Percentiles rank a stretch among this genome's conserved stretches.
Evolutionary conservation across 2,797 vertebrate genomes (phyloP).

Genomic region (Karalla daura): DNA sequence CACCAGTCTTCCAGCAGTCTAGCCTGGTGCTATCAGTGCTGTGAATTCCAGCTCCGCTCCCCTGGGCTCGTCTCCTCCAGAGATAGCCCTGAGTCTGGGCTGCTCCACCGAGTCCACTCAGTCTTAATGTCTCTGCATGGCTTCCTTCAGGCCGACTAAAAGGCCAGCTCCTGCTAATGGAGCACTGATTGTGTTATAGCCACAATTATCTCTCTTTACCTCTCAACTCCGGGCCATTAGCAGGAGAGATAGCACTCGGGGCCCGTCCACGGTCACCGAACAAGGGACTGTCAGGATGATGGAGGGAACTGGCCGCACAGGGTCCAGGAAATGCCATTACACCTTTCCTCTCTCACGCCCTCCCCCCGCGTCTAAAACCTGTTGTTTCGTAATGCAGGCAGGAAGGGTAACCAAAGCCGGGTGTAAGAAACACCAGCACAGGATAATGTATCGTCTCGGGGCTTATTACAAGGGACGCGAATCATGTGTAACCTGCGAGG

Average conservation of each 20-base stretch:
- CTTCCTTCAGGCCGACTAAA: conserved; percentile 52
- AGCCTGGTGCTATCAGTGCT: conserved; percentile 17
- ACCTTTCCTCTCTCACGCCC: conserved; percentile 25
- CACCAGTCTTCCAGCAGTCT: conserved; percentile 37
- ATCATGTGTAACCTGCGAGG: conserved; percentile 29
- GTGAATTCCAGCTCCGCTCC: conserved; percentile 41
- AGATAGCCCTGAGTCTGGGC: conserved; percentile 45
- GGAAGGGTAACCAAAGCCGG: conserved; percentile 35
- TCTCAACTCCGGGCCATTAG: conserved; percentile 74
- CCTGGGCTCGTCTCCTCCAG: conserved; percentile 33
- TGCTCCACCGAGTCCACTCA: conserved; percentile 38
- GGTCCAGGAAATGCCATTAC: conserved; percentile 69
- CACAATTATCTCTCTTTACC: conserved; percentile 76
- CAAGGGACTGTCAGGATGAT: conserved; percentile 70
- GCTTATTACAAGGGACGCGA: conserved; percentile 13
- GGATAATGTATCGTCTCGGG: conserved; percentile 19
- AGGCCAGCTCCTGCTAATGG: conserved; percentile 71
- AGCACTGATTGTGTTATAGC: conserved; percentile 76
- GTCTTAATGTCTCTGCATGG: conserved; percentile 42
- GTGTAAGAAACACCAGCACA: conserved; percentile 30
- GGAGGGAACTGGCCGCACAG: conserved; percentile 30
- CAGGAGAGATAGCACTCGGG: conserved; percentile 60
- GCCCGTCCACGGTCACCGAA: conserved; percentile 58
- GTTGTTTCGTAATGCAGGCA: conserved; percentile 40
- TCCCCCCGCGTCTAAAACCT: conserved; percentile 12